phyloP scores from a whole-genome alignment of 2,888 invertebrate genomes.

The Trissolcus brochymenae region DNA sequence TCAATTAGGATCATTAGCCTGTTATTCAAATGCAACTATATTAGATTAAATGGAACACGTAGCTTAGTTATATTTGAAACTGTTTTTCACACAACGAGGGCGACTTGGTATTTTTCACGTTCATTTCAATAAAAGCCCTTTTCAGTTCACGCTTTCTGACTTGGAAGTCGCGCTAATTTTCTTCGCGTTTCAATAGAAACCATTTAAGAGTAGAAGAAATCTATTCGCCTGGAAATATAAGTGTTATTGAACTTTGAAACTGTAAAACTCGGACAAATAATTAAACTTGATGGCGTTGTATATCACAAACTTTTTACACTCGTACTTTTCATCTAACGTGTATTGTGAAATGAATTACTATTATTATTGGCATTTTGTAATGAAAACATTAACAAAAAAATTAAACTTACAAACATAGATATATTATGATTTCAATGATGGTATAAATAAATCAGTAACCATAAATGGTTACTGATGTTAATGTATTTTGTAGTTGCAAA shows the following conservation, averaged over 20 bases:
- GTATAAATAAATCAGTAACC: too few relatives aligned
- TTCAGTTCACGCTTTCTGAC: conserved; percentile 30
- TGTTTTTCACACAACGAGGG: conserved; percentile 22
- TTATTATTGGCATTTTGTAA: too few relatives aligned
- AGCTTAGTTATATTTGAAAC: conserved; percentile 22
- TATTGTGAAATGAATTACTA: background rate
- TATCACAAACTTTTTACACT: background rate
- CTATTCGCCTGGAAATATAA: conserved; percentile 30
- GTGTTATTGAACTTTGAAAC: conserved; percentile 33
- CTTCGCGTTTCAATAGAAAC: conserved; percentile 29
- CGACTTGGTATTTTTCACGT: conserved; percentile 34
- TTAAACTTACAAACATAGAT: too few relatives aligned
- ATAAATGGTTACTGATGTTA: too few relatives aligned
- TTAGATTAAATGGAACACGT: conserved; percentile 18
- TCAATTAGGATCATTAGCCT: conserved; percentile 23
- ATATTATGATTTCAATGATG: too few relatives aligned
- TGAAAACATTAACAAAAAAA: too few relatives aligned
- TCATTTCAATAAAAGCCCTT: conserved; percentile 33
- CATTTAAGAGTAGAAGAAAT: conserved; percentile 24
- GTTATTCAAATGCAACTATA: conserved; percentile 23
- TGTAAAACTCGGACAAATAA: conserved; percentile 34
- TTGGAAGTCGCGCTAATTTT: conserved; percentile 28
- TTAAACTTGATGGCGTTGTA: conserved; percentile 24
- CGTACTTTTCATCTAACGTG: background rate
- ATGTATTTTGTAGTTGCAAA: too few relatives aligned